Percentiles rank a stretch among this genome's conserved stretches.
Evolutionary conservation across 2,888 invertebrate genomes (phyloP).

Genomic region (Tromatobia lineatoria): DNA sequence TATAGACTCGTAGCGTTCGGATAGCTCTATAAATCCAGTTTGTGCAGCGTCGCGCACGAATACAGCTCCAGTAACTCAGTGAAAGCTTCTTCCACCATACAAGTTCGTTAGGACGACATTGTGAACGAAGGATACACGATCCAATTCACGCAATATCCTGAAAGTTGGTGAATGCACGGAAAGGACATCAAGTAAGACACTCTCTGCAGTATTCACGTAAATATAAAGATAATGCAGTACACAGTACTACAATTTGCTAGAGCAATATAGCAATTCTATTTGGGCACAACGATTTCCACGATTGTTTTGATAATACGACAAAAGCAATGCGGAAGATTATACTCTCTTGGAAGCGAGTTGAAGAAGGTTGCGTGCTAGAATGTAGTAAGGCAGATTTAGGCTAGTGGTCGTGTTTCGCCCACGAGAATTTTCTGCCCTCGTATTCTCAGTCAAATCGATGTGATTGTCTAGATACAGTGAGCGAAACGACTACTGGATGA

Average conservation of each 20-base stretch:
- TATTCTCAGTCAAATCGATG: conserved; percentile 75
- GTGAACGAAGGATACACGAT: background rate
- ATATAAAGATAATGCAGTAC: background rate
- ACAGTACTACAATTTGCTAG: background rate
- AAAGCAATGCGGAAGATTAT: conserved; percentile 69
- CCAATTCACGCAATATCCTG: conserved; percentile 15
- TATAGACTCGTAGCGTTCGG: background rate
- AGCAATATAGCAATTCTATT: conserved; percentile 44
- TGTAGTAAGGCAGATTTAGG: conserved; percentile 77
- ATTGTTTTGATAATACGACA: conserved; percentile 74
- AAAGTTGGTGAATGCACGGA: background rate
- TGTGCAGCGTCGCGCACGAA: background rate
- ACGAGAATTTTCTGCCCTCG: conserved; percentile 57
- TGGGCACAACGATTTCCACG: conserved; percentile 62
- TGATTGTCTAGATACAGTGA: conserved; percentile 75
- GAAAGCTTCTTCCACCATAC: background rate
- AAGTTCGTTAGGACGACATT: conserved; percentile 16
- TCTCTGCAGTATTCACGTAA: background rate
- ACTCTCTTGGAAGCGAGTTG: conserved; percentile 43
- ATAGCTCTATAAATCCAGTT: background rate
- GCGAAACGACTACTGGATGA: conserved; percentile 31
- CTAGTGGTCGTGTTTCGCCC: conserved; percentile 71
- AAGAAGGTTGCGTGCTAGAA: conserved; percentile 60
- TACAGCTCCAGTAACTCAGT: background rate
- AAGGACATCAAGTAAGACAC: conserved; percentile 14